Percentiles rank a stretch among this genome's conserved stretches.
Evolutionary conservation across 2,797 vertebrate genomes (phyloP).

Genomic region (Esox masquinongy): DNA sequence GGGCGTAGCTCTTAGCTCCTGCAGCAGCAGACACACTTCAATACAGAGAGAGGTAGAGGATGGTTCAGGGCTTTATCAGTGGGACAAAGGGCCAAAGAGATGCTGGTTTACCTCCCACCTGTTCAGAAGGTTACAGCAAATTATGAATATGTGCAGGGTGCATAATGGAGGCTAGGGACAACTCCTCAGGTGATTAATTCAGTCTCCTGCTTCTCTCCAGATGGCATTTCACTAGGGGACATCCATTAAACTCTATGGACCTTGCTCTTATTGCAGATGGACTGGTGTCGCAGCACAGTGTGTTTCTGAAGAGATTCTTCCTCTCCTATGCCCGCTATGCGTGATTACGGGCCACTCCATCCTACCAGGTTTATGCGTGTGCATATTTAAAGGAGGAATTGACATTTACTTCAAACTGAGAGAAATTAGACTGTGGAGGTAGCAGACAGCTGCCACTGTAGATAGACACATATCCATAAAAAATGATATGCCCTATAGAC

Average conservation of each 20-base stretch:
- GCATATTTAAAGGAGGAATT: slow-evolving; percentile 61
- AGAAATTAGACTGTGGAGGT: slow-evolving; percentile 48
- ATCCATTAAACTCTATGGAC: slow-evolving; percentile 46
- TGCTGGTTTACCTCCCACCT: slow-evolving; percentile 27
- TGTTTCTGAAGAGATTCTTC: slow-evolving; percentile 23
- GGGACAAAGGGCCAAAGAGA: slow-evolving; percentile 37
- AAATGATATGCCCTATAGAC: slow-evolving; percentile 43
- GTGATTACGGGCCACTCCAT: slow-evolving; percentile 49
- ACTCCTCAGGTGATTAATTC: slow-evolving; percentile 55
- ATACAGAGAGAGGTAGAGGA: slow-evolving; percentile 23
- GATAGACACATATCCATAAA: slow-evolving; percentile 60
- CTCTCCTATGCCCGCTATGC: slow-evolving; percentile 31
- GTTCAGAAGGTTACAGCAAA: slow-evolving; percentile 11
- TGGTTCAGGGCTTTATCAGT: slow-evolving; percentile 35
- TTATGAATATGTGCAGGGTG: slow-evolving; percentile 24
- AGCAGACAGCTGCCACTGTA: slow-evolving; percentile 60
- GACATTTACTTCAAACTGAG: slow-evolving; percentile 66
- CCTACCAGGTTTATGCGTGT: slow-evolving; percentile 49
- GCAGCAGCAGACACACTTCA: slow-evolving; percentile 19
- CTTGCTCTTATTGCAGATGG: slow-evolving; percentile 35
- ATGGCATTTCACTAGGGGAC: slow-evolving; percentile 58
- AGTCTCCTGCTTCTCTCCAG: slow-evolving; percentile 49
- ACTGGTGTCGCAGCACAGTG: slow-evolving; percentile 21
- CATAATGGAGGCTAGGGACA: slow-evolving; percentile 37
- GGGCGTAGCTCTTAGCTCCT: slow-evolving; percentile 31